These are phyloP conservation scores for Allophyes oxyacanthae DNA, from an alignment of 2,888 invertebrate species.

Conservation along the genomic window DNA sequence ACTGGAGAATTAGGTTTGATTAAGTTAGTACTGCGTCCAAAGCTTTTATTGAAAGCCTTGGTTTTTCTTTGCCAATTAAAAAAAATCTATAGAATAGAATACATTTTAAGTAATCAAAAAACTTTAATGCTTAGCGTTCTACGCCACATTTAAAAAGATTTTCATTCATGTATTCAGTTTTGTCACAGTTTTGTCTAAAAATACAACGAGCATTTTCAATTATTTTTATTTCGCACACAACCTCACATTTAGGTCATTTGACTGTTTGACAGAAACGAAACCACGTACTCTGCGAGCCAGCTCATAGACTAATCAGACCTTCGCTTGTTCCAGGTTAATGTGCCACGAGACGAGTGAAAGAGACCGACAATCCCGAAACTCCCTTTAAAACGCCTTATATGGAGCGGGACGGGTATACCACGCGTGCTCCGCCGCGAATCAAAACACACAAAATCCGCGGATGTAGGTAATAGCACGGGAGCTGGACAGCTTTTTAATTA, in stretches of 20 bases:
- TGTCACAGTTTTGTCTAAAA: slow-evolving; percentile 13
- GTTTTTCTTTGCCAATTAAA: no score
- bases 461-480: slow-evolving; percentile 79
- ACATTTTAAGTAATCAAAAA: no score
- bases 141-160: no score
- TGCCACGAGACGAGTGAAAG: slow-evolving; percentile 71
- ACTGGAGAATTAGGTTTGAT: no score
- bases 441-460: slow-evolving; percentile 76
- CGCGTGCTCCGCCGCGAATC: slow-evolving; percentile 80
- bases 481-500: slow-evolving; percentile 55
- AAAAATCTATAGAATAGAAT: no score
- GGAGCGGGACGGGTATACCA: slow-evolving; percentile 83
- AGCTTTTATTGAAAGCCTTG: no score
- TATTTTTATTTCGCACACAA: slow-evolving; percentile 40
- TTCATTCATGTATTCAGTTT: no score
- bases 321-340: slow-evolving; percentile 81
- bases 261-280: slow-evolving; percentile 44
- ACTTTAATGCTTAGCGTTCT: no score
- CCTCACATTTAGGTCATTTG: slow-evolving; percentile 46
- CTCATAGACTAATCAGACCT: slow-evolving; percentile 64
- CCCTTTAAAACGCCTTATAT: slow-evolving; percentile 82
- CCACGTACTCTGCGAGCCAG: slow-evolving; percentile 24
- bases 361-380: slow-evolving; percentile 70
- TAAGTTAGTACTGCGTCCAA: no score
- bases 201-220: slow-evolving; percentile 26